A percentile compares a stretch with the other conserved stretches of the same genome.
These are phyloP conservation scores for Sebastes trivittatus DNA, from an alignment of 2,797 vertebrate species.

Conservation along the genomic window DNA sequence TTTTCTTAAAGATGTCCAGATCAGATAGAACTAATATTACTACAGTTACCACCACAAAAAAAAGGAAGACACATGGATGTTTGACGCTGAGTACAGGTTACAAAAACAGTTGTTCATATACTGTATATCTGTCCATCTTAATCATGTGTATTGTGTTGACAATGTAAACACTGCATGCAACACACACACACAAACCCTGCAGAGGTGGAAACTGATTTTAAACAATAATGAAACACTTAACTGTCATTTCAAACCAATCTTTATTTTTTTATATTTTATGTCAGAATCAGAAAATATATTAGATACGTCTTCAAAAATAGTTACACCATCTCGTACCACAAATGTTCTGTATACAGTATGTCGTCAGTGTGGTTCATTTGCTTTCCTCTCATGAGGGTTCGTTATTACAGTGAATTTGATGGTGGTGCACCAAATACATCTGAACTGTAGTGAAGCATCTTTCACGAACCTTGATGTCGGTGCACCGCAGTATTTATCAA, in stretches of 20 bases:
- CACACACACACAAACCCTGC: background rate
- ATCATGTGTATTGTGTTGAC: constrained; percentile 35
- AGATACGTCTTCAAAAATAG: constrained; percentile 47
- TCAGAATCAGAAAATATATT: constrained; percentile 52
- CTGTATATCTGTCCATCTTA: constrained; percentile 24
- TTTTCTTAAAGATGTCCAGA: background rate
- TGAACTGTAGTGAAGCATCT: background rate
- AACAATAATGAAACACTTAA: constrained; percentile 18
- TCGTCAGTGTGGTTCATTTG: background rate
- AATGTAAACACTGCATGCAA: constrained; percentile 34
- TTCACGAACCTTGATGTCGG: background rate
- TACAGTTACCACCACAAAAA: background rate
- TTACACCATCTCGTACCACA: constrained; percentile 21
- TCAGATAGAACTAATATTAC: background rate
- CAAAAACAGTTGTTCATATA: background rate
- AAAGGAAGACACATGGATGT: background rate
- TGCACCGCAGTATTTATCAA: background rate
- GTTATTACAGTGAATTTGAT: background rate
- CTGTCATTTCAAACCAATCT: constrained; percentile 38
- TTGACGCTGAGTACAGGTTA: background rate
- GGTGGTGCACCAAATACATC: background rate
- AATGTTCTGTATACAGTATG: background rate
- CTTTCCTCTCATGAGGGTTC: background rate
- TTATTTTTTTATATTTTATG: constrained; percentile 55
- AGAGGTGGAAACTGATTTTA: background rate